Evolutionary conservation across 2,113 vertebrate species (phyloP).

Genomic region (Ondatra zibethicus): DNA sequence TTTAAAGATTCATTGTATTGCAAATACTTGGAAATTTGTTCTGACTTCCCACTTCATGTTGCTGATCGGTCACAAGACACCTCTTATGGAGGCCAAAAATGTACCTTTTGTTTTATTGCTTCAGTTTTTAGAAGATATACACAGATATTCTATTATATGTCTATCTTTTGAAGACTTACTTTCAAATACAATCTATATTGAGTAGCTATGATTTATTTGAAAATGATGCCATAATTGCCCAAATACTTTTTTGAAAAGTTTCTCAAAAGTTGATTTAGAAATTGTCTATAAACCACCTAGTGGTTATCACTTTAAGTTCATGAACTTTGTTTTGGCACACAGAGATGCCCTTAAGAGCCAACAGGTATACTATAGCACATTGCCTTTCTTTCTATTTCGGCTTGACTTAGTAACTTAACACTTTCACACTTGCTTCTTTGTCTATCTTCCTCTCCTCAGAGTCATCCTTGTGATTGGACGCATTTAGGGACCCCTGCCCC

Average conservation of each 20-base stretch:
- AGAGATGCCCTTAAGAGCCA: background rate
- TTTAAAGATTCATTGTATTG: background rate
- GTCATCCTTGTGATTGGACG: background rate
- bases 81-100: background rate
- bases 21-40: background rate
- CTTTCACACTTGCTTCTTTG: background rate
- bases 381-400: constrained; percentile 16
- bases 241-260: background rate
- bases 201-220: background rate
- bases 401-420: background rate
- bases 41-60: background rate
- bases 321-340: background rate
- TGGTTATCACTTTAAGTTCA: background rate
- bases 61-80: background rate
- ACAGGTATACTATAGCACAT: background rate
- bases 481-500: background rate
- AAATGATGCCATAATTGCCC: background rate
- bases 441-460: background rate
- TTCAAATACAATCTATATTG: background rate
- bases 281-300: background rate
- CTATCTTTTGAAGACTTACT: background rate
- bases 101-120: constrained; percentile 4
- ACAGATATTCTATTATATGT: background rate
- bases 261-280: constrained; percentile 31
- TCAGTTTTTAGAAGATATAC: constrained; percentile 29